Conservation (phyloP, 2,888 invertebrate species). For the Chaetoderma sp. region DNA sequence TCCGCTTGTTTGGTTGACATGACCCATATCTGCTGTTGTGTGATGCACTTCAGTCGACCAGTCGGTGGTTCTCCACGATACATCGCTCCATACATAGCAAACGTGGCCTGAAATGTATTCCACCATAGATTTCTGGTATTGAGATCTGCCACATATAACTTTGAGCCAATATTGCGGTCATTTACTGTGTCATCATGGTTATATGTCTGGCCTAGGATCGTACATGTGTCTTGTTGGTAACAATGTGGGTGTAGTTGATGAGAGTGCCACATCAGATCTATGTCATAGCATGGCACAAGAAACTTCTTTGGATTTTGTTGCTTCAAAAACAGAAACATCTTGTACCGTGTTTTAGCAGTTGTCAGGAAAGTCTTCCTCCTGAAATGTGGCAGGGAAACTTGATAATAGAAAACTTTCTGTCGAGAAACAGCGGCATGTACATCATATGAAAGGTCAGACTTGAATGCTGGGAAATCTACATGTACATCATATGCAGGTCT, state of each 20-base stretch:
- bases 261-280: conserved; percentile 72
- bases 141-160: conserved; percentile 68
- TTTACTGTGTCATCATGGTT: conserved; percentile 71
- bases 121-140: conserved; percentile 70
- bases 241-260: conserved; percentile 69
- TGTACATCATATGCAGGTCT: neutral
- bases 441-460: conserved; percentile 63
- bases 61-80: conserved; percentile 70
- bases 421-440: conserved; percentile 67
- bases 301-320: conserved; percentile 69
- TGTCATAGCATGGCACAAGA: conserved; percentile 72
- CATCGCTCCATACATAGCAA: conserved; percentile 70
- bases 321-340: conserved; percentile 69
- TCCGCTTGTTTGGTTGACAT: conserved; percentile 56
- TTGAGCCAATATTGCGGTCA: conserved; percentile 69
- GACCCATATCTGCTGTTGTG: conserved; percentile 51
- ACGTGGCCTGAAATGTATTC: conserved; percentile 66
- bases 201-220: conserved; percentile 64
- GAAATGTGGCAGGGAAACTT: conserved; percentile 71
- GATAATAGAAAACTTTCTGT: conserved; percentile 71
- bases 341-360: conserved; percentile 67
- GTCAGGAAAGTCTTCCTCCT: conserved; percentile 69
- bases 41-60: conserved; percentile 66
- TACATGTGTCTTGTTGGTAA: conserved; percentile 62
- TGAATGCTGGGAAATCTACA: conserved; percentile 31